Evolutionary conservation across 2,888 invertebrate genomes (phyloP).

Genomic region (Lomographa bimaculata): DNA sequence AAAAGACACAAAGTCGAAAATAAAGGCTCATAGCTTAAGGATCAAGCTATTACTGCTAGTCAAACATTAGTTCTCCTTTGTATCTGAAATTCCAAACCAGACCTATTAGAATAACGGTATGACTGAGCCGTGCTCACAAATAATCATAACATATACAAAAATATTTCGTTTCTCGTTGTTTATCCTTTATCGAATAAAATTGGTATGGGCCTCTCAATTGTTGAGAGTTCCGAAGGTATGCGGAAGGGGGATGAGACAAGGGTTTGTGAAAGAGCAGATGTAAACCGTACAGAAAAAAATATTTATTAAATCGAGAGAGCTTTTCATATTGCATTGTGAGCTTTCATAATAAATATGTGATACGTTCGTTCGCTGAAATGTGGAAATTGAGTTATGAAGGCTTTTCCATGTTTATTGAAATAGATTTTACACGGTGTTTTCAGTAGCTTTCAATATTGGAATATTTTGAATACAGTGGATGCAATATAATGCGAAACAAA

Average conservation of each 20-base stretch:
- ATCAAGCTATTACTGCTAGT: too few species aligned
- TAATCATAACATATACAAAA: constrained; percentile 14
- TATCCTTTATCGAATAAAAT: constrained; percentile 25
- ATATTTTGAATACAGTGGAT: constrained; percentile 6
- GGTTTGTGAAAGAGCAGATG: constrained; percentile 49
- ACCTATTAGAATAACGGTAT: not conserved
- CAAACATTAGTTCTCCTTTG: too few species aligned
- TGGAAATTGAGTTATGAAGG: constrained; percentile 36
- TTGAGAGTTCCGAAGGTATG: constrained; percentile 17
- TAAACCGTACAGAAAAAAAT: constrained; percentile 43
- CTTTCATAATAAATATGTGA: constrained; percentile 37
- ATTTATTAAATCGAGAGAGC: constrained; percentile 38
- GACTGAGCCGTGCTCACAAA: not conserved
- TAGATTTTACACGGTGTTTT: constrained; percentile 9
- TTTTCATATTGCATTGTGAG: constrained; percentile 38
- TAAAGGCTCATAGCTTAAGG: too few species aligned
- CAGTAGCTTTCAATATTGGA: constrained; percentile 10
- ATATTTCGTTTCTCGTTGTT: constrained; percentile 14
- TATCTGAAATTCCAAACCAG: too few species aligned
- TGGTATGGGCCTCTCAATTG: constrained; percentile 8
- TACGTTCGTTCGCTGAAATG: constrained; percentile 25
- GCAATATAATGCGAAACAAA: too few species aligned
- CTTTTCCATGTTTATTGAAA: constrained; percentile 33
- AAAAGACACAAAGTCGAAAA: too few species aligned
- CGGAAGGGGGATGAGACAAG: constrained; percentile 40